Evolutionary conservation across 2,797 vertebrate genomes (phyloP), one percentile per base, ranked within the genome.

Genomic region (Notolepis coatsorum): DNA sequence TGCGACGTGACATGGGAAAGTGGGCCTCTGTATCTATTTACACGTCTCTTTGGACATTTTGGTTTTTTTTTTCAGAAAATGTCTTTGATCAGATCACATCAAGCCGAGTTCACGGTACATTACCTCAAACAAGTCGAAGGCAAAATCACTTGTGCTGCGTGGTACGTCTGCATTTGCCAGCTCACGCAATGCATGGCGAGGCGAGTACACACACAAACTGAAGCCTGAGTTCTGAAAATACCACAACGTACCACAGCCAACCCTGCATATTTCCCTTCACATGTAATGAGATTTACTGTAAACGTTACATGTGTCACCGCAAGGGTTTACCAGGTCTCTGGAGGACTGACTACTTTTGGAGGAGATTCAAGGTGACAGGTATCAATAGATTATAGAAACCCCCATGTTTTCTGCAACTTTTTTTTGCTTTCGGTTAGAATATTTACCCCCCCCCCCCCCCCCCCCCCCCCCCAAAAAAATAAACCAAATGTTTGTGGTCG

Each of bases 181-280:
- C 53, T 73, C 69, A 81, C 59, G 46, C 67, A 48, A 77, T 20
- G 35, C 12, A 5, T 50, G 42, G 24, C 28, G 2, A 53, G 63
- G 35, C 69, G 65, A 68, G 71, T 73, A 76, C 17, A 25, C 62
- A 48, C 15, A 25, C 24, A 70, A 83, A 84, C 78, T n/a, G 83
- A 69, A 52, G 25, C 21, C 63, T 15, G 68, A 62, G 47, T 15
- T 5, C 46, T 72, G 25, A 39, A 48, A 80, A 71, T 60, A 70
- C 70, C 76, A 68, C 71, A n/a, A n/a, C 66, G 64, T 3, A 53
- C 75, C 77, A 73, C 72, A 60, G 67, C 37, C 69, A 67, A 62
- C 54, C 64, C 48, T 5, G 31, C 77, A 86, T 84, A 77, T 51
- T 85, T 87, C 84, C 81, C 71, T 5, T 80, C 58, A 68, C 50